Evolutionary conservation across 2,797 vertebrate genomes (phyloP).

Genomic region (Oreochromis mossambicus): DNA sequence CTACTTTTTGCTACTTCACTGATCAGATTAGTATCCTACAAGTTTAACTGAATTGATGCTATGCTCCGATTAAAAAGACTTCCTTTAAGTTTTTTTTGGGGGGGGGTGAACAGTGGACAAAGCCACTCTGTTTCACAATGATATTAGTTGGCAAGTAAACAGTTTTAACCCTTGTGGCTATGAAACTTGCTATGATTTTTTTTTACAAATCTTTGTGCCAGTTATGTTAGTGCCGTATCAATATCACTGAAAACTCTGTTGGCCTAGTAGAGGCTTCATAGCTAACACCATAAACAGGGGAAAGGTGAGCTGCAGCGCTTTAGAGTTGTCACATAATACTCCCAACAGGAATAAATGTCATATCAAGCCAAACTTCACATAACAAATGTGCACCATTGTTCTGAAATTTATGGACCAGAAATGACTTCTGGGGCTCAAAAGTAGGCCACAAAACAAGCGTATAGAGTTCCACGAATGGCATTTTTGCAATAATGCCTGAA

Average conservation of each 20-base stretch:
- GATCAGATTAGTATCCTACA: not conserved
- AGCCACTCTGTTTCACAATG: not conserved
- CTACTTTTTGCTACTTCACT: not conserved
- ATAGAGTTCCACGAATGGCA: not conserved
- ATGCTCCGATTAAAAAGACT: not conserved
- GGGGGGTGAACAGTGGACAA: not conserved
- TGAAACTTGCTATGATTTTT: not conserved
- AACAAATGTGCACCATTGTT: slow-evolving; percentile 26
- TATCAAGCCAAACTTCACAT: not conserved
- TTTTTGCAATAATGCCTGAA: not conserved
- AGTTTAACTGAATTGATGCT: not conserved
- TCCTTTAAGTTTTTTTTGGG: not conserved
- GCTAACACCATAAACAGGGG: not conserved
- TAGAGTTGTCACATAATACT: slow-evolving; percentile 38
- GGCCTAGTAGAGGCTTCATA: not conserved
- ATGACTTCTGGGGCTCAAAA: slow-evolving; percentile 24
- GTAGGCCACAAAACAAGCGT: slow-evolving; percentile 16
- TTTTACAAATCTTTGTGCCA: not conserved
- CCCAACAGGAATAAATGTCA: slow-evolving; percentile 19
- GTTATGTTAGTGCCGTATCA: not conserved
- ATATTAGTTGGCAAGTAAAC: not conserved
- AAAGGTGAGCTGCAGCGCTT: slow-evolving; percentile 34
- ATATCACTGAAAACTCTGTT: slow-evolving; percentile 25
- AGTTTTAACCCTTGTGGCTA: not conserved
- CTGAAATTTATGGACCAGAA: not conserved